Base-by-base conservation (phyloP, 1,140 invertebrate species). In the Platorchestia sp. region DNA sequence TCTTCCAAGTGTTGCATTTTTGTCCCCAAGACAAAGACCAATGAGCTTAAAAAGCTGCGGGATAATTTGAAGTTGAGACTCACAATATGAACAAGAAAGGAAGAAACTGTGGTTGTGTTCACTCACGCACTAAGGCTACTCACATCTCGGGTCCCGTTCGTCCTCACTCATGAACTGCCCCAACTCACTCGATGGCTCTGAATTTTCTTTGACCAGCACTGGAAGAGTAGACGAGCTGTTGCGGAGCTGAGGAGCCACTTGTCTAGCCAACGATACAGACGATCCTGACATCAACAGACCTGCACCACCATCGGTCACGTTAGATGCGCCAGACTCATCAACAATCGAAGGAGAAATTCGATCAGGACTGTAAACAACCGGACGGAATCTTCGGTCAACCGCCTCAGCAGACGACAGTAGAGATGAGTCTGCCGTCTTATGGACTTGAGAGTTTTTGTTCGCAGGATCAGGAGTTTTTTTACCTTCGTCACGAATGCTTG, bases 131-230 rank as follows among this genome's bases (percentile, higher is more conserved):
- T 14, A 16, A 75, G 43, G 45, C 43, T 93, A 93, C 91, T 93
- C 91, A 93, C 91, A 45, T 93, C 91, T 45, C 27, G 91, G 91
- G 10, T 47, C 91, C 36, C 91, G 91, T 16, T 93, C 91, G 44
- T 93, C 91, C 36, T 93, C 91, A 45, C 91, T 47, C 43, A 45
- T n/a, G 43, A 45, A 27, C 44, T 93, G 91, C 91, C 91, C 91
- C 43, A 93, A 47, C 91, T 93, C 43, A 45, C 91, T 40, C 22
- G 91, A 93, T 16, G 91, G 36, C 40, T 27, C 5, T 6, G 91
- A 16, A 45, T 93, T 19, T 45, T 93, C 91, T 93, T 47, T 93
- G 43, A 93, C 43, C 45, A 43, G 87, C 87, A 16, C 10, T 3
- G 87, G 59, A 10, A 75, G 27, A 27, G 14, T 75, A 27, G 87